Percentiles rank a stretch among this genome's conserved stretches.
phyloP scores from a whole-genome alignment of 2,113 vertebrate species.

The Candoia aspera region DNA sequence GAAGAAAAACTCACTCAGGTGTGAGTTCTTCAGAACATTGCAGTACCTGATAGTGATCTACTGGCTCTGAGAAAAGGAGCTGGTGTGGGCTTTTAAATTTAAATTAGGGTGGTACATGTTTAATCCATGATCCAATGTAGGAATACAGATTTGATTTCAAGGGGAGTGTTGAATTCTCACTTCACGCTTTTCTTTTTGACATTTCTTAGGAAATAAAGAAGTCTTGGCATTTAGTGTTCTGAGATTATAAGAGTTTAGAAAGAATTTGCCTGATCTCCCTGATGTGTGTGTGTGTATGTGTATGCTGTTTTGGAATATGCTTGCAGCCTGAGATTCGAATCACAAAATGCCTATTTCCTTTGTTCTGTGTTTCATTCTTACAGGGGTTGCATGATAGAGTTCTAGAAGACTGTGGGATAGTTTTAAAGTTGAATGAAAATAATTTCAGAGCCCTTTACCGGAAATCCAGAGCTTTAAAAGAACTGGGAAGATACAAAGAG shows the following conservation, averaged over 20 bases:
- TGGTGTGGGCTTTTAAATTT: no score
- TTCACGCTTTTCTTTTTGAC: no score
- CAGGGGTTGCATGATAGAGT: slow-evolving; percentile 88
- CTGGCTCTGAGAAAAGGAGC: background rate
- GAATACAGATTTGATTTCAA: background rate
- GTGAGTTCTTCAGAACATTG: no score
- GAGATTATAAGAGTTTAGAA: background rate
- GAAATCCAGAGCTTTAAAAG: slow-evolving; percentile 89
- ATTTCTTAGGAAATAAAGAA: background rate
- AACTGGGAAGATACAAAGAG: slow-evolving; percentile 85
- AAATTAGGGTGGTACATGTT: no score
- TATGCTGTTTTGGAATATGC: background rate
- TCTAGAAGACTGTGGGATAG: slow-evolving; percentile 88
- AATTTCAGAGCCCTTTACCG: slow-evolving; percentile 92
- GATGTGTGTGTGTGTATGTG: background rate
- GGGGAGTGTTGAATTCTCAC: no score
- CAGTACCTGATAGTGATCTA: no score
- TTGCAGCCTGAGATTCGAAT: background rate
- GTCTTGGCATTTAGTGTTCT: background rate
- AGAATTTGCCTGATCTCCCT: background rate
- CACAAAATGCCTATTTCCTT: background rate
- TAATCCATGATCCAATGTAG: no score
- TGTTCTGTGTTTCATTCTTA: background rate
- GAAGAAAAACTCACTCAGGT: background rate
- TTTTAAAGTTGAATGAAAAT: slow-evolving; percentile 84